A percentile compares a stretch with the other conserved stretches of the same genome.
phyloP scores from a whole-genome alignment of 2,797 vertebrate species.

The Squalus acanthias region DNA sequence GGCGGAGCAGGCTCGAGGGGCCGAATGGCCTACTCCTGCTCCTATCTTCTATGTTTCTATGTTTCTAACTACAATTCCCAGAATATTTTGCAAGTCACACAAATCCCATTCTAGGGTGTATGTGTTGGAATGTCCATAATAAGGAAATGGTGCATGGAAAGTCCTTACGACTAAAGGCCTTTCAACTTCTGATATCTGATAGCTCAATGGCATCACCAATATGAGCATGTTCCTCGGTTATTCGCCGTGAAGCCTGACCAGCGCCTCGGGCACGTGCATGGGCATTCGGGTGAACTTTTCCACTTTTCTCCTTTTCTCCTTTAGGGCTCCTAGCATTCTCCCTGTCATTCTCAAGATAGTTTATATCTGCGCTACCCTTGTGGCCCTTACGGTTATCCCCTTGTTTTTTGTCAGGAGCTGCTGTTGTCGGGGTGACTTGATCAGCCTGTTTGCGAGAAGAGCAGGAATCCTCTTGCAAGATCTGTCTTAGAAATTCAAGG shows the following conservation, averaged over 20 bases:
- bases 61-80: conserved; percentile 57
- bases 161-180: conserved; percentile 47
- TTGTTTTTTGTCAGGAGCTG: conserved; percentile 47
- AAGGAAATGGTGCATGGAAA: conserved; percentile 57
- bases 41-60: too few species aligned
- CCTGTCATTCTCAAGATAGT: conserved; percentile 61
- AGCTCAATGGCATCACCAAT: conserved; percentile 76
- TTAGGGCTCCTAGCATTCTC: conserved; percentile 53
- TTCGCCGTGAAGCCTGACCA: conserved; percentile 64
- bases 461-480: conserved; percentile 77
- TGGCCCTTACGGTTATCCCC: conserved; percentile 47
- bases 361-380: conserved; percentile 51
- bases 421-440: conserved; percentile 47
- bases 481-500: conserved; percentile 93
- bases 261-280: conserved; percentile 60
- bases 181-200: conserved; percentile 92
- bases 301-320: conserved; percentile 71
- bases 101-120: conserved; percentile 81
- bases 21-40: too few species aligned
- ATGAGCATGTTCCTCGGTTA: conserved; percentile 63
- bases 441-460: conserved; percentile 55
- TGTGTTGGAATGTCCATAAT: conserved; percentile 89
- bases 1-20: too few species aligned
- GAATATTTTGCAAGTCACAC: conserved; percentile 74
- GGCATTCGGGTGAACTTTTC: conserved; percentile 63